phyloP scores from a whole-genome alignment of 2,113 vertebrate genomes.

The Junco hyemalis region DNA sequence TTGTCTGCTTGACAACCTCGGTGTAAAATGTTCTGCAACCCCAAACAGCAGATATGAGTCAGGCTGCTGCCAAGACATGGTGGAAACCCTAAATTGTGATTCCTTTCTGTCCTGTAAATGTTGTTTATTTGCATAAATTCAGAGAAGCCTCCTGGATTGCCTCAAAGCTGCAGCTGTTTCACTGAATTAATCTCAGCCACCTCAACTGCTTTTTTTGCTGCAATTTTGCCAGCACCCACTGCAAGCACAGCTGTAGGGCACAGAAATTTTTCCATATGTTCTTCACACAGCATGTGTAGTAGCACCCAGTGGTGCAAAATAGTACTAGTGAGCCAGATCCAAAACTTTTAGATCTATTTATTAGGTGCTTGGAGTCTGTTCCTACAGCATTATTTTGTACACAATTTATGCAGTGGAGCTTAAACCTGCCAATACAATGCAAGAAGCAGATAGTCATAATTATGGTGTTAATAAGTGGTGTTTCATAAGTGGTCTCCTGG shows the following conservation, averaged over 20 bases:
- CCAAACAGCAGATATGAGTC: not conserved
- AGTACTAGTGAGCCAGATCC: not conserved
- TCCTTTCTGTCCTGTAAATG: not conserved
- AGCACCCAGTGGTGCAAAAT: not conserved
- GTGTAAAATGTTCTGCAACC: not conserved
- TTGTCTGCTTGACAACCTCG: not conserved
- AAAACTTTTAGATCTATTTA: not conserved
- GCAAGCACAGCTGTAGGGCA: not conserved
- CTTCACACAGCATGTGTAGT: not conserved
- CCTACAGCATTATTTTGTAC: not conserved
- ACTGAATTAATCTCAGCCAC: not conserved
- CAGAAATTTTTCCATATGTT: not conserved
- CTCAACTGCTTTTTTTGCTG: not conserved
- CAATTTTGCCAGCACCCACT: not conserved
- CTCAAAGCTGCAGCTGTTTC: not conserved
- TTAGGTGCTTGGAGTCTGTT: not conserved
- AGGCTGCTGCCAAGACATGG: not conserved
- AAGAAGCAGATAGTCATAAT: not conserved
- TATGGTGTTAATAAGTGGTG: not conserved
- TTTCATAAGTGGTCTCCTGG: not conserved
- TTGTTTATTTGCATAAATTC: not conserved
- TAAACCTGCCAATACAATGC: not conserved
- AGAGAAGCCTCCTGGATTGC: not conserved
- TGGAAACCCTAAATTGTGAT: not conserved
- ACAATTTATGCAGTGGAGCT: not conserved